Base-by-base conservation (phyloP, 2,888 invertebrate species). In the Melanostoma scalare region DNA sequence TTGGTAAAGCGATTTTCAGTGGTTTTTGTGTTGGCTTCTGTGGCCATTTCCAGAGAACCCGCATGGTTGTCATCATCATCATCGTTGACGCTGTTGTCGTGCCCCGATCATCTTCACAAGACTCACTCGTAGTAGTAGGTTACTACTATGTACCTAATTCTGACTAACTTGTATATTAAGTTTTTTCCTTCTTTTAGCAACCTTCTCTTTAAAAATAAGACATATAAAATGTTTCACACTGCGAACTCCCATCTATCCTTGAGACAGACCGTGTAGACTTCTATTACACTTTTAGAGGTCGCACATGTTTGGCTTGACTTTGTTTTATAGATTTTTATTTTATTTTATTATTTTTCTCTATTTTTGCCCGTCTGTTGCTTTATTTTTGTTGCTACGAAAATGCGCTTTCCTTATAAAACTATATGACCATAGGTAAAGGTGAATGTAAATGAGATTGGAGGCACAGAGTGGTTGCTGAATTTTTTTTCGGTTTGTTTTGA, bases 1-100 rank as follows among this genome's bases (percentile, higher is more conserved):
- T 42, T 48, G 61, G 63, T 55, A 52, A 61, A 61, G 42, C 8
- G 60, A 61, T 73, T 68, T 73, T 73, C 60, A 40, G 20, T 53
- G 52, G 31, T 10, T 46, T 60, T 33, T 50, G 36, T 42, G 36
- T 63, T 68, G 56, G 68, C 63, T 65, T 65, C 56, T 58, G 48
- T 55, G 35, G 52, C 69, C 63, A 42, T 74, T 84, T 84, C 84
- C 46, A 79, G 75, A 55, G 79, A 84, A 84, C 84, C 84, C 84
- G 84, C 79, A 84, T 75, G n/a, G 42, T 48, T n/a, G 60, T 82
- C 63, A 38, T 74, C 77, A 67, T 67, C 67, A 69, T 61, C 68
- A 65, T 58, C 73, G 50, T 10, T 30, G 33, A 46, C 69, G 40
- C 42, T 63, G 50, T 63, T 63, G 63, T 63, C 63, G 50, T 63